Evolutionary conservation across 1,140 invertebrate genomes (phyloP).

Genomic region (Homalodisca vitripennis): DNA sequence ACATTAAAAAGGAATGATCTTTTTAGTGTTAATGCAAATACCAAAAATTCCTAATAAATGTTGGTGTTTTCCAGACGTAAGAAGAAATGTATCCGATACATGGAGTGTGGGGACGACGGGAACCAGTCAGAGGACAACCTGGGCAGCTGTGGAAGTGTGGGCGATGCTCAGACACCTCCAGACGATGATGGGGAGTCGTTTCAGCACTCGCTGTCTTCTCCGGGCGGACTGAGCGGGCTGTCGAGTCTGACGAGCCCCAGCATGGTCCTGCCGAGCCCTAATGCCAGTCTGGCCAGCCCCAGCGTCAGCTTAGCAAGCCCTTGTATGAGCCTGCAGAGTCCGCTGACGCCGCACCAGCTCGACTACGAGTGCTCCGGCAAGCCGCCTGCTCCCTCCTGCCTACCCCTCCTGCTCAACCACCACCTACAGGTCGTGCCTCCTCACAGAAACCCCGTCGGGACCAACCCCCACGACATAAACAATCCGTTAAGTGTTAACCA

Average conservation of each 20-base stretch:
- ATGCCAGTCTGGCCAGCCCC: conserved; percentile 65
- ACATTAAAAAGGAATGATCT: no score
- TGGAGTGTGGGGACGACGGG: conserved; percentile 69
- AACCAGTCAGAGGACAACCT: conserved; percentile 77
- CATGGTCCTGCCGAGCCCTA: conserved; percentile 63
- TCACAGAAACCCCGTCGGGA: conserved; percentile 76
- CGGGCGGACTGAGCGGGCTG: conserved; percentile 70
- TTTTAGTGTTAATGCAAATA: no score
- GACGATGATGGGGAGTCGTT: conserved; percentile 61
- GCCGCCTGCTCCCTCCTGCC: conserved; percentile 39
- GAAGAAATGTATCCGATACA: conserved; percentile 97
- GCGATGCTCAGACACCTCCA: conserved; percentile 65
- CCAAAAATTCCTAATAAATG: not conserved
- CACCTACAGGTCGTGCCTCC: conserved; percentile 45
- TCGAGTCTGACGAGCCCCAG: conserved; percentile 76
- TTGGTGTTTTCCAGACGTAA: conserved; percentile 79
- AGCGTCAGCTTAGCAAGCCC: conserved; percentile 59
- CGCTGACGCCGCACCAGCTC: conserved; percentile 52
- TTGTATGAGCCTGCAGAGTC: conserved; percentile 54
- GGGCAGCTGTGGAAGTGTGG: conserved; percentile 70
- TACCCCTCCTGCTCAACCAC: conserved; percentile 39
- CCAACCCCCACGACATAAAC: conserved; percentile 87
- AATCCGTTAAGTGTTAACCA: conserved; percentile 88
- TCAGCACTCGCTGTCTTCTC: conserved; percentile 71
- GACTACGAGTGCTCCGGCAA: conserved; percentile 48